Conservation (phyloP, 2,113 vertebrate species). For the Maylandia zebra region DNA sequence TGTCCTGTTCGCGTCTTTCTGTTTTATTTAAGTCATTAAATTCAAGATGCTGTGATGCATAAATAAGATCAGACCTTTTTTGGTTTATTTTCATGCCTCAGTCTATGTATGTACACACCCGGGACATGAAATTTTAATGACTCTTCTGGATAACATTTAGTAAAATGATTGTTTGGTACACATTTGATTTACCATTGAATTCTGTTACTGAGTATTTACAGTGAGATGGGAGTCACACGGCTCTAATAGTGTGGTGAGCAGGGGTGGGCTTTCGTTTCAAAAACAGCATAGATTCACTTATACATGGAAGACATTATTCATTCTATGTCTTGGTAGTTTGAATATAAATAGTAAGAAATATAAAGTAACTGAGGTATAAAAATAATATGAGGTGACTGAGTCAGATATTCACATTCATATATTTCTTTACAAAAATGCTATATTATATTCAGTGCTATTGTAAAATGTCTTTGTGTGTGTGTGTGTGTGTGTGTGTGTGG, state of each 20-base stretch:
- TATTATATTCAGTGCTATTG: neutral
- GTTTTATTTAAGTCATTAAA: neutral
- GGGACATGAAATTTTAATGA: neutral
- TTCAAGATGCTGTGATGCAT: neutral
- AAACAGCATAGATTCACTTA: neutral
- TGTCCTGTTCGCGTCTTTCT: neutral
- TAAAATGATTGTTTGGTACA: neutral
- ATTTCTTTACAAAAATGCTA: neutral
- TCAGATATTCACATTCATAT: neutral
- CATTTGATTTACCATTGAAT: constrained; percentile 1
- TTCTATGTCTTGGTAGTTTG: neutral
- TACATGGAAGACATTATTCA: neutral
- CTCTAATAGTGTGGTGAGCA: neutral
- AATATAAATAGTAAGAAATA: neutral
- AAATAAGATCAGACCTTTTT: neutral
- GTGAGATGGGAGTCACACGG: neutral
- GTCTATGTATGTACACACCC: neutral
- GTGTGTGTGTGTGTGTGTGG: neutral
- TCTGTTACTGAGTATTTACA: neutral
- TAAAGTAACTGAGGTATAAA: neutral
- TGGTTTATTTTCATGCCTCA: neutral
- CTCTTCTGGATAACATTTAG: neutral
- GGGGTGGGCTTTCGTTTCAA: neutral
- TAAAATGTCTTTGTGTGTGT: neutral
- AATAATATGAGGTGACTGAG: neutral